Percentiles rank a stretch among this genome's conserved stretches.
These are phyloP conservation scores for Sarcophaga bullata DNA, from an alignment of 1,140 invertebrate species.

Conservation along the genomic window DNA sequence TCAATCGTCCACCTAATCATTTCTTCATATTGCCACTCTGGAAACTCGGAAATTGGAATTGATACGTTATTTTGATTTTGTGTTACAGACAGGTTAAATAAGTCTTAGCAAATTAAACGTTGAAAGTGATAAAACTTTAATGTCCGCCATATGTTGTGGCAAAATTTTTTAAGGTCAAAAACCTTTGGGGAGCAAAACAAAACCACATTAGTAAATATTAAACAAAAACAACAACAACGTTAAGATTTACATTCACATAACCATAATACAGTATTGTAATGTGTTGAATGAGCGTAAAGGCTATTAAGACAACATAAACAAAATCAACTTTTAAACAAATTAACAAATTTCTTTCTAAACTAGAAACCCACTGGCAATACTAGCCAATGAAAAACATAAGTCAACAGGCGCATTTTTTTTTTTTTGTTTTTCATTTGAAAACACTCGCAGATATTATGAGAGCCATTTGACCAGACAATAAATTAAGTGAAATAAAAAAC, in stretches of 20 bases:
- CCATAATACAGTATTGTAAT: no score
- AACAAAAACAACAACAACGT: no score
- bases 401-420: slow-evolving; percentile 10
- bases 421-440: not conserved
- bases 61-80: no score
- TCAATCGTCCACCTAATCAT: no score
- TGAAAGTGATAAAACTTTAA: no score
- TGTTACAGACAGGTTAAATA: no score
- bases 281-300: no score
- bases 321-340: not conserved
- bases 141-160: not conserved
- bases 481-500: not conserved
- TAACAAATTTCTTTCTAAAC: slow-evolving; percentile 19
- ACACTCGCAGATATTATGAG: slow-evolving; percentile 2
- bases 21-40: no score
- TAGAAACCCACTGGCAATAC: slow-evolving; percentile 7
- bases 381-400: not conserved
- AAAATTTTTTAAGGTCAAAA: not conserved
- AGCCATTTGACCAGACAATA: not conserved
- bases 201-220: slow-evolving; percentile 5
- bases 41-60: no score
- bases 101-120: no score
- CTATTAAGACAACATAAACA: slow-evolving; percentile 9
- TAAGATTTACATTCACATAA: no score
- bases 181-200: not conserved